Conservation (phyloP, 2,113 vertebrate species). For the Vidua macroura region DNA sequence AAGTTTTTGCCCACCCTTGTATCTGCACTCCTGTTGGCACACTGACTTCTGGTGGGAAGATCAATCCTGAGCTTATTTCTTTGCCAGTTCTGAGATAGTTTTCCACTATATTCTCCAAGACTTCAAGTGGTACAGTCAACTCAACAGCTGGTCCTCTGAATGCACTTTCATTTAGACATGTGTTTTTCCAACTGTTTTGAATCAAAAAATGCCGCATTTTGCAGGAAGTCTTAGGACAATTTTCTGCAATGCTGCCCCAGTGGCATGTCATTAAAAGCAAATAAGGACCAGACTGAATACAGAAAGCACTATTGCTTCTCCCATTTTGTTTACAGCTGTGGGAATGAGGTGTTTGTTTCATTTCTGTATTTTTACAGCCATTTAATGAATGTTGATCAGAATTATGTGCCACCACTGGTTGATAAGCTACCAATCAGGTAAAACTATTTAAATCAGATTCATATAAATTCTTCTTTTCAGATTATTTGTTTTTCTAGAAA, state of each 20-base stretch:
- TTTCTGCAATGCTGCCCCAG: neutral
- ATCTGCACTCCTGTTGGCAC: neutral
- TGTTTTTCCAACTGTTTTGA: conserved; percentile 51
- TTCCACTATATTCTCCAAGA: neutral
- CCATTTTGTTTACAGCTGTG: neutral
- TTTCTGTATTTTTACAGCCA: neutral
- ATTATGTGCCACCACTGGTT: neutral
- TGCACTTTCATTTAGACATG: neutral
- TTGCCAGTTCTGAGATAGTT: neutral
- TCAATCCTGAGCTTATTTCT: neutral
- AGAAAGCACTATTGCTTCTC: neutral
- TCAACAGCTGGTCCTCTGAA: conserved; percentile 5
- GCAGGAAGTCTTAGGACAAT: neutral
- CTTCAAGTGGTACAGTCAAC: neutral
- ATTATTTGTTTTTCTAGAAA: neutral
- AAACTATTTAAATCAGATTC: neutral
- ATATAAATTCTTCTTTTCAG: neutral
- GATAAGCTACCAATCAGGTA: neutral
- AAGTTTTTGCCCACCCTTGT: neutral
- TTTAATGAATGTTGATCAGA: neutral
- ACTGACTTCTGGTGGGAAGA: neutral
- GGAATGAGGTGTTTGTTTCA: neutral
- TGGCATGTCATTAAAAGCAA: neutral
- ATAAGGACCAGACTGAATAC: neutral
- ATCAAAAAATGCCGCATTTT: neutral